Base-by-base conservation (phyloP, 2,888 invertebrate genomes). In the Chymomyza fuscimana region DNA sequence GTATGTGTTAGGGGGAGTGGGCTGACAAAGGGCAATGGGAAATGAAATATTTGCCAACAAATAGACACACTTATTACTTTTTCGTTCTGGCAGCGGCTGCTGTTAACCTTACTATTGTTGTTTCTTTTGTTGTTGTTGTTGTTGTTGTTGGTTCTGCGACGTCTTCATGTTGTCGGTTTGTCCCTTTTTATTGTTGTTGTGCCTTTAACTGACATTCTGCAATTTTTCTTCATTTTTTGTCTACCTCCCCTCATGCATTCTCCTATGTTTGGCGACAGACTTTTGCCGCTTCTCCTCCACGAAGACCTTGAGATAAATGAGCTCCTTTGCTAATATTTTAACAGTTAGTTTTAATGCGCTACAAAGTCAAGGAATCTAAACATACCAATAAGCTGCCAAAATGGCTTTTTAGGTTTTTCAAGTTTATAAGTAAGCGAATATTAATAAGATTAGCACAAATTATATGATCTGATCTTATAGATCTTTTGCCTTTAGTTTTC, bases 21-120 rank as follows among this genome's bases (percentile, higher is more conserved):
- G 40, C 40, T 46, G 69, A 81, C 50, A 70, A 79, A 74, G 73
- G 80, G 81, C 78, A 86, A 54, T 74, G 86, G 88, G 88, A 86
- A 86, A 86, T 86, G 79, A 86, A 88, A 86, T 87, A 88, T 88
- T 86, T 84, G 87, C 76, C 76, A 88, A 87, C 88, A 88, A 88
- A 88, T 87, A 88, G 85, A 88, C 87, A 81, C 88, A 88, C 79
- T 87, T 86, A 85, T 88, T 86, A 84, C 84, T 74, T 83, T 86
- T 80, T 81, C 64, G 75, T 83, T 70, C 84, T 76, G 74, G 73
- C 65, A 65, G 66, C 68, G 19, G 19, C 51, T 16, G 22, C 29
- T 66, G 5, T 56, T 54, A 16, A 19, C 9, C 22, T 54, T 22
- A 19, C 54, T 54, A 19, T 15, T 52, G 52, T 52, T 16, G 36